Evolutionary conservation across 2,888 invertebrate genomes (phyloP), one percentile per base, ranked within the genome.

Genomic region (Busseola fusca): DNA sequence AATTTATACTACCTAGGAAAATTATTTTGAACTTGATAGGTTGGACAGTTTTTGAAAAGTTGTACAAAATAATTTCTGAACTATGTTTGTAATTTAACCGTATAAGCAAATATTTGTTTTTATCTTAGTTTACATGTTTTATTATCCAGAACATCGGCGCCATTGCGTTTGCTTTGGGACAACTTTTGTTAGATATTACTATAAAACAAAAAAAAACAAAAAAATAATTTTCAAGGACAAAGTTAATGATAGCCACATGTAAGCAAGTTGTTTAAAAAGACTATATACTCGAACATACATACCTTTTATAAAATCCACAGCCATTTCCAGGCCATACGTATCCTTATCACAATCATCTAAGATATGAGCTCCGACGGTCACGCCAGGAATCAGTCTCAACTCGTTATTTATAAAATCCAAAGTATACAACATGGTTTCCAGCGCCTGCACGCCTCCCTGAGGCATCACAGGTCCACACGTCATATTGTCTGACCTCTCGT

Each of bases 241-340:
- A 12, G 27, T 62, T 9, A 30, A 30, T 5, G 21, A 21, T 63
- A 45, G 3, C 5, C 30, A 45, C 3, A n/a, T 21, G 25, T 27
- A 1, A 25, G 12, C 5, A 40, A 59, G 3, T 5, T 37, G 1
- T 18, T 5, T 21, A 9, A 18, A 3, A 18, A 30, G 30, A 48
- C 3, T 10, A 6, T 21, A 10, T 30, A 16, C n/a, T n/a, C 3
- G 3, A 30, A 30, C 10, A 63, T 14, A 30, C 57, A 3, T 3
- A 99, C 99, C 99, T 97, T 99, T 98, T 79, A 99, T 99, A 92
- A 99, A 99, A 93, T 99, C 99, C 25, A 99, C 98, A 25, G 99
- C 98, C 97, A 99, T 99, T 91, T 99, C 99, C 82, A 99, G 95
- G 0, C 99, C 99, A 88, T 99, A 99, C 0, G 99, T 99, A 91